Base-by-base conservation (phyloP, 1,140 invertebrate genomes). In the Heliconius hewitsoni region DNA sequence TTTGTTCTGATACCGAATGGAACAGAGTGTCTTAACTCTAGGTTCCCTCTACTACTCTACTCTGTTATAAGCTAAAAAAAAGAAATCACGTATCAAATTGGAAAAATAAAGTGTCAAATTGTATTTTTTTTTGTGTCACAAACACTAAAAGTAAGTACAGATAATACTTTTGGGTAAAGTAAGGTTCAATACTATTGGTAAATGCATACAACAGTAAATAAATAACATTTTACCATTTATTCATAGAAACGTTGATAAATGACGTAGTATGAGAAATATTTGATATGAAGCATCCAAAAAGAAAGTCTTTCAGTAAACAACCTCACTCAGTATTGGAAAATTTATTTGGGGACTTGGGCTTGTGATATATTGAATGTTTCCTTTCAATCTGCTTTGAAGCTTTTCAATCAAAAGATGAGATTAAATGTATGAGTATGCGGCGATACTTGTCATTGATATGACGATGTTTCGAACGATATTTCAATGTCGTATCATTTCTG, bases 341-440 rank as follows among this genome's bases (percentile, higher is more conserved):
- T 76, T 76, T 76, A 76, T 76, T 76, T 76, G 74, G 13, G 39
- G 39, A 70, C 39, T 66, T 66, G 60, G 27, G 27, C 57, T 16
- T 55, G 37, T 76, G 23, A 76, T 76, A 76, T 70, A 70, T 71
- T 37, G 39, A 76, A 76, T 76, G 23, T 57, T 70, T 76, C 37
- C 39, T 76, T 71, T 76, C 50, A 74, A 55, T 55, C 60, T 72
- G 18, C 71, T 76, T 76, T 70, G 60, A 46, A 8, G 74, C 60
- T 50, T 23, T 76, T 76, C 57, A 70, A 76, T 70, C 71, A 27
- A 76, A 70, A 76, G 71, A 76, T 76, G 39, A 42, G 52, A 76
- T 76, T 76, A 76, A 70, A 60, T 37, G 52, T 30, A 74, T 34
- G 57, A 66, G 60, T 27, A 66, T 30, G 60, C 23, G 1, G 1